Evolutionary conservation across 2,888 invertebrate species (phyloP).

Genomic region (Cylindroiulus punctatus): DNA sequence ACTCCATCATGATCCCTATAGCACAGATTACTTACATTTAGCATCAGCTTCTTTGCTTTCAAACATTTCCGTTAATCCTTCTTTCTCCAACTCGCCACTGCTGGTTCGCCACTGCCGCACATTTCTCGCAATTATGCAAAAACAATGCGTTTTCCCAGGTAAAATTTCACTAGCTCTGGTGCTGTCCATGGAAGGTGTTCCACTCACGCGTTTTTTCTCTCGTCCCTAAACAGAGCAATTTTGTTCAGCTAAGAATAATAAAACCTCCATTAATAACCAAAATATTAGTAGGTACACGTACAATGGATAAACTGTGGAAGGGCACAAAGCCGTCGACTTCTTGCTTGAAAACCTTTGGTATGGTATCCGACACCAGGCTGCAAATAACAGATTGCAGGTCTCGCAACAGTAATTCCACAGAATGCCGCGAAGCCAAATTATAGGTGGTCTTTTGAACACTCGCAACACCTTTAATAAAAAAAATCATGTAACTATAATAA

Average conservation of each 20-base stretch:
- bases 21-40: constrained; percentile 62
- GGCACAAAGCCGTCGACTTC: constrained; percentile 58
- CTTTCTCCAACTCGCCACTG: constrained; percentile 62
- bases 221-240: constrained; percentile 20
- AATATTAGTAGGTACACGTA: constrained; percentile 19
- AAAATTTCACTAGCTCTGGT: constrained; percentile 66
- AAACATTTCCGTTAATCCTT: constrained; percentile 61
- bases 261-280: background rate
- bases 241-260: background rate
- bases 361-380: constrained; percentile 62
- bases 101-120: constrained; percentile 74
- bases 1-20: too few relatives aligned
- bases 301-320: constrained; percentile 24
- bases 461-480: constrained; percentile 68
- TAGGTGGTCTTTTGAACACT: constrained; percentile 71
- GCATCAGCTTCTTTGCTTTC: constrained; percentile 62
- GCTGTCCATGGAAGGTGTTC: constrained; percentile 57
- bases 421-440: constrained; percentile 64
- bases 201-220: constrained; percentile 41
- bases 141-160: constrained; percentile 65
- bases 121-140: constrained; percentile 73
- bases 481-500: background rate
- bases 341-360: constrained; percentile 61
- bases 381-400: constrained; percentile 70
- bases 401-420: constrained; percentile 66